Percentiles rank a stretch among this genome's conserved stretches.
phyloP scores from a whole-genome alignment of 2,888 invertebrate genomes.

The Cyclophora albipunctata region DNA sequence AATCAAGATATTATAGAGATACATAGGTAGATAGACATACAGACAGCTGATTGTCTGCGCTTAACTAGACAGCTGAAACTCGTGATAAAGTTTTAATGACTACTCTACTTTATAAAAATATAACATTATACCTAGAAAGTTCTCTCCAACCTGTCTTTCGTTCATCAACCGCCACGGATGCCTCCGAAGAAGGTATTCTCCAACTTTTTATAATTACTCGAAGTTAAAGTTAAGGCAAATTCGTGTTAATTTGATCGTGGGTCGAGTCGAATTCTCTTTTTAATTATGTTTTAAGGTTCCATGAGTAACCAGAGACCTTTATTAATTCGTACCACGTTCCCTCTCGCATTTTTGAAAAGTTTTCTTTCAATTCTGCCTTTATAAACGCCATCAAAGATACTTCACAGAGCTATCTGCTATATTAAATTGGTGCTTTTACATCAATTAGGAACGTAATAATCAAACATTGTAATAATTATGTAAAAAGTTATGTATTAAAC shows the following conservation, averaged over 20 bases:
- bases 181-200: constrained; percentile 24
- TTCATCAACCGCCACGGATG: constrained; percentile 15
- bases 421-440: too few species aligned
- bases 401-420: too few species aligned
- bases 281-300: constrained; percentile 9
- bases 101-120: constrained; percentile 41
- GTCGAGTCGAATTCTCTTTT: constrained; percentile 16
- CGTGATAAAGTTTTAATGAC: constrained; percentile 66
- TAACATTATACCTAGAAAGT: constrained; percentile 38
- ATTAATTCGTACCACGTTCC: constrained; percentile 11
- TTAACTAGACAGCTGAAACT: constrained; percentile 52
- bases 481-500: too few species aligned
- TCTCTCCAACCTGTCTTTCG: constrained; percentile 20
- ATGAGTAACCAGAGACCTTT: constrained; percentile 11
- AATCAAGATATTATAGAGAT: too few species aligned
- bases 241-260: constrained; percentile 30
- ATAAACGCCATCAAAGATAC: too few species aligned
- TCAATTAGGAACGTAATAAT: too few species aligned
- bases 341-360: neutral
- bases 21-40: constrained; percentile 17
- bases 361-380: too few species aligned
- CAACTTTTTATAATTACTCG: constrained; percentile 32
- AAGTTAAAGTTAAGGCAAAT: constrained; percentile 26
- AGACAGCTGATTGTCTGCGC: constrained; percentile 26
- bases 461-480: too few species aligned